Evolutionary conservation across 2,888 invertebrate genomes (phyloP).

Genomic region (Polymixis lichenea): DNA sequence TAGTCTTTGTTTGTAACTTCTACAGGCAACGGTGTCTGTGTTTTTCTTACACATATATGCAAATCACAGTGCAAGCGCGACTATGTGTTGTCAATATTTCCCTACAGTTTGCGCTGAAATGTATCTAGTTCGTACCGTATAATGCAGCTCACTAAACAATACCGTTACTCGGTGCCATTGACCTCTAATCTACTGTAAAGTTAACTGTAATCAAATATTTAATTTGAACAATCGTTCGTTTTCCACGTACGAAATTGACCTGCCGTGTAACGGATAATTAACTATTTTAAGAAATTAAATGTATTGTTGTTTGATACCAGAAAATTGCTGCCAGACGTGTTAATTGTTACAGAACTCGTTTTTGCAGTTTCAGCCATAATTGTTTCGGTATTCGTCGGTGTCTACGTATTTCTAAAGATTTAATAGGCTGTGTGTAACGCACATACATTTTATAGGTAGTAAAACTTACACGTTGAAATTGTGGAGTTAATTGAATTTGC

Average conservation of each 20-base stretch:
- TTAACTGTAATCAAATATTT: slow-evolving; percentile 87
- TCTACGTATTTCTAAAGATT: slow-evolving; percentile 38
- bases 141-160: slow-evolving; percentile 69
- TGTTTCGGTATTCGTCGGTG: slow-evolving; percentile 22
- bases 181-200: slow-evolving; percentile 84
- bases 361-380: slow-evolving; percentile 42
- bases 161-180: slow-evolving; percentile 79
- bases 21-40: not conserved
- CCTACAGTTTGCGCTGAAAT: slow-evolving; percentile 39
- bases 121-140: slow-evolving; percentile 48
- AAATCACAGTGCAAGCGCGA: slow-evolving; percentile 19
- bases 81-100: slow-evolving; percentile 22
- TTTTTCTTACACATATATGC: slow-evolving; percentile 30
- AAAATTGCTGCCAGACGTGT: slow-evolving; percentile 33
- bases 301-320: slow-evolving; percentile 45
- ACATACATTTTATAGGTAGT: slow-evolving; percentile 20
- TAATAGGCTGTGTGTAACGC: slow-evolving; percentile 40
- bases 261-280: slow-evolving; percentile 69
- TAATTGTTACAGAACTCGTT: slow-evolving; percentile 56
- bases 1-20: not conserved
- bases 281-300: slow-evolving; percentile 56
- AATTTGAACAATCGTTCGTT: slow-evolving; percentile 79
- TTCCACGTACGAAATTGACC: slow-evolving; percentile 77
- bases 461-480: slow-evolving; percentile 32
- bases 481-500: slow-evolving; percentile 31